These are phyloP conservation scores for Gnathonemus longibarbis DNA, from an alignment of 2,113 vertebrate species.

Conservation along the genomic window DNA sequence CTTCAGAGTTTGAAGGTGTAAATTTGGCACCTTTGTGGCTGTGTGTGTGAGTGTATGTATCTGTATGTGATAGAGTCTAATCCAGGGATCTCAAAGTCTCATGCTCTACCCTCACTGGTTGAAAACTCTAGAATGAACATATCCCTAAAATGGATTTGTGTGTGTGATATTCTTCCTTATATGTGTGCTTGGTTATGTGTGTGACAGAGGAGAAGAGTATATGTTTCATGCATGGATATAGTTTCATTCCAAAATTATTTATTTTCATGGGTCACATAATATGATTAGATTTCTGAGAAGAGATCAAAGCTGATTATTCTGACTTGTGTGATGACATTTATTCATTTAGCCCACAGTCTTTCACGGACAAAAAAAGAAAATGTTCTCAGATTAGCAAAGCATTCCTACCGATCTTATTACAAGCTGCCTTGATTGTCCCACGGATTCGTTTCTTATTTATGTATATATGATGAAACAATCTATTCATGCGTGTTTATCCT, in stretches of 20 bases:
- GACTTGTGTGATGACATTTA: slow-evolving; percentile 7
- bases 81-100: background rate
- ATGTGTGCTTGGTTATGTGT: background rate
- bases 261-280: background rate
- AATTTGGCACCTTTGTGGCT: background rate
- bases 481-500: slow-evolving; percentile 7
- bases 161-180: background rate
- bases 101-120: background rate
- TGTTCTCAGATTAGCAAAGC: slow-evolving; percentile 9
- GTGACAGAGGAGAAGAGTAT: background rate
- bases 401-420: background rate
- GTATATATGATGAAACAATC: background rate
- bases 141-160: background rate
- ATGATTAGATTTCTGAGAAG: background rate
- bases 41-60: background rate
- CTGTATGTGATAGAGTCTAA: background rate
- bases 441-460: background rate
- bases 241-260: background rate
- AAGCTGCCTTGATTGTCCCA: background rate
- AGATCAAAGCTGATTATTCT: background rate
- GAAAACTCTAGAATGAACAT: background rate
- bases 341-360: slow-evolving; percentile 2
- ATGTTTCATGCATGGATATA: background rate
- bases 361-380: background rate
- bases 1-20: background rate